Evolutionary conservation across 2,888 invertebrate genomes (phyloP).

Genomic region (Tricholauxania praeusta): DNA sequence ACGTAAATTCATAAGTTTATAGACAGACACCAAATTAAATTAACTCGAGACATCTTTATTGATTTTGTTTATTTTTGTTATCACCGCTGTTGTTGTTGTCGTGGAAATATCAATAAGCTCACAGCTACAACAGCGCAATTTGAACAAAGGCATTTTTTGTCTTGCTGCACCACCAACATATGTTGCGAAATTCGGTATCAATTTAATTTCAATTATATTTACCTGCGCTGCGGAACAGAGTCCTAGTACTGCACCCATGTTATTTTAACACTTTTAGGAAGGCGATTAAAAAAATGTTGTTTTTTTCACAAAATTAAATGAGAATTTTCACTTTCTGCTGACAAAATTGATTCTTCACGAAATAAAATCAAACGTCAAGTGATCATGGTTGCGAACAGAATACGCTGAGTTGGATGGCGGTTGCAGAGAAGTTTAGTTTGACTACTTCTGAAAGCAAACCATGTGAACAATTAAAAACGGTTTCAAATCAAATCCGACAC

Average conservation of each 20-base stretch:
- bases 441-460: too few relatives aligned
- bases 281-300: too few relatives aligned
- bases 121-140: not conserved
- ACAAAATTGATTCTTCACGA: too few relatives aligned
- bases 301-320: too few relatives aligned
- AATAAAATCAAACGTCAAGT: too few relatives aligned
- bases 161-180: conserved; percentile 29
- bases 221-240: conserved; percentile 66
- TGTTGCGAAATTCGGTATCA: conserved; percentile 7
- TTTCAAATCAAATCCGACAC: too few relatives aligned
- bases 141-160: conserved; percentile 16
- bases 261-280: not conserved
- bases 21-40: conserved; percentile 32
- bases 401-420: too few relatives aligned
- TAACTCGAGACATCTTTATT: not conserved
- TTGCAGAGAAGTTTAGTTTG: too few relatives aligned
- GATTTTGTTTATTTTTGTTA: not conserved
- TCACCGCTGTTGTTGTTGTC: not conserved
- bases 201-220: conserved; percentile 33
- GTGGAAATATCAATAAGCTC: not conserved
- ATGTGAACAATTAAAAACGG: too few relatives aligned
- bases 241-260: conserved; percentile 64
- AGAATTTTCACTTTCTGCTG: too few relatives aligned
- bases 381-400: too few relatives aligned
- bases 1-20: conserved; percentile 19